Conservation (phyloP, 2,797 vertebrate genomes). For the Tragopan temminckii region DNA sequence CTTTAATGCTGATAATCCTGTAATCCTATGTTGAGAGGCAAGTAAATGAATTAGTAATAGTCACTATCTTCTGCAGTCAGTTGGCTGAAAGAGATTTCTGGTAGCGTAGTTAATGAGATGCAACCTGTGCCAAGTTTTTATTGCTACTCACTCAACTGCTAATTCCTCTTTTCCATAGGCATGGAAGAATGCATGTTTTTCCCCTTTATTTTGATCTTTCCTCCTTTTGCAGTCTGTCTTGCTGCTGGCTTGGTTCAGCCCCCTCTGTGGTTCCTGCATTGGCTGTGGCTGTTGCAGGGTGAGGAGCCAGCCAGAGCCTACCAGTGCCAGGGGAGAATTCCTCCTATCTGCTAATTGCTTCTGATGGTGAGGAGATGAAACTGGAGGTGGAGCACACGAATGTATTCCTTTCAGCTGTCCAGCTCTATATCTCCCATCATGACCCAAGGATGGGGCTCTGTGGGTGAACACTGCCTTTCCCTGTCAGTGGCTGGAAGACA, state of each 20-base stretch:
- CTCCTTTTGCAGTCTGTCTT: neutral
- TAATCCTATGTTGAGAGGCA: constrained; percentile 64
- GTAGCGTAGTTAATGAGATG: constrained; percentile 39
- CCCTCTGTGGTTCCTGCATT: neutral
- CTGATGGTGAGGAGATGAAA: neutral
- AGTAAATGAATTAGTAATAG: constrained; percentile 60
- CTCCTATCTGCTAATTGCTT: neutral
- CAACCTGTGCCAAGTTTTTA: constrained; percentile 66
- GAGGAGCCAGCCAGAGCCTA: neutral
- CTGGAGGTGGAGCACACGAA: neutral
- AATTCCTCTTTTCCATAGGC: constrained; percentile 31
- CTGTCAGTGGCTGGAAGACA: neutral
- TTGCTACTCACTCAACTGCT: constrained; percentile 58
- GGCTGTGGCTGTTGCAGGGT: neutral
- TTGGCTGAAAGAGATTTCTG: constrained; percentile 56
- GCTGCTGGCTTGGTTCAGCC: neutral
- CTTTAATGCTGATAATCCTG: constrained; percentile 55
- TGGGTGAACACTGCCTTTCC: neutral
- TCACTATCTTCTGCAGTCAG: constrained; percentile 38
- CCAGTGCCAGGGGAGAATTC: neutral
- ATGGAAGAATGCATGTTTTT: neutral
- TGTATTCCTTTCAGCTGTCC: neutral
- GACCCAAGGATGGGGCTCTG: neutral
- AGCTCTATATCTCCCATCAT: neutral
- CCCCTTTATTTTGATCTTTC: neutral